Evolutionary conservation across 2,888 invertebrate genomes (phyloP).

Genomic region (Synergus japonicus): DNA sequence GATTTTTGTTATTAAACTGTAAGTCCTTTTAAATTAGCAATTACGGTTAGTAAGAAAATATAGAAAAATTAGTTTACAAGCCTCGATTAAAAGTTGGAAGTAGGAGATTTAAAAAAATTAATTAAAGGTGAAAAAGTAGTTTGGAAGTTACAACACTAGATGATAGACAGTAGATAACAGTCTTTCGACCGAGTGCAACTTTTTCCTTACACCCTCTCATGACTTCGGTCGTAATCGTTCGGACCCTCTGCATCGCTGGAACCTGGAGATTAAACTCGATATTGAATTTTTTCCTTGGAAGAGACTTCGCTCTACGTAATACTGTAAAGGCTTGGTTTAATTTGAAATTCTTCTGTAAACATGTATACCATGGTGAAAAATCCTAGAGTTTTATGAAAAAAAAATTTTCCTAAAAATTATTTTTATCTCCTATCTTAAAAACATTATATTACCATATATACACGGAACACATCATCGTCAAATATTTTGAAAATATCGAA

Average conservation of each 20-base stretch:
- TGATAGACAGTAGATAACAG: slow-evolving; percentile 54
- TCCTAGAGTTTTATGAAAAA: neutral
- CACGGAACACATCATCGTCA: too few relatives aligned
- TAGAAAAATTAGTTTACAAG: slow-evolving; percentile 13
- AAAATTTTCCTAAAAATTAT: neutral
- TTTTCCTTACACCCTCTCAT: slow-evolving; percentile 56
- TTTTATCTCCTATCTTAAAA: too few relatives aligned
- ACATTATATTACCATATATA: too few relatives aligned
- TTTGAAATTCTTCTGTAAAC: slow-evolving; percentile 51
- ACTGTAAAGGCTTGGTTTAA: slow-evolving; percentile 54
- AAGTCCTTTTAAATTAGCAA: slow-evolving; percentile 6
- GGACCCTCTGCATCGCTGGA: slow-evolving; percentile 57
- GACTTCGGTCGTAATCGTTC: slow-evolving; percentile 57
- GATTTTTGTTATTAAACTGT: neutral
- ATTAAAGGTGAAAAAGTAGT: slow-evolving; percentile 36
- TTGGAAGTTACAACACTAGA: slow-evolving; percentile 48
- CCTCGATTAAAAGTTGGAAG: slow-evolving; percentile 25
- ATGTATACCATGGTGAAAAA: slow-evolving; percentile 42
- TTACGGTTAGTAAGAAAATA: neutral
- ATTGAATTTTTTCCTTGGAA: slow-evolving; percentile 61
- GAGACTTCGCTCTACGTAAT: slow-evolving; percentile 53
- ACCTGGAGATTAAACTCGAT: slow-evolving; percentile 64
- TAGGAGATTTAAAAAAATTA: slow-evolving; percentile 30
- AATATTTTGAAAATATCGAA: too few relatives aligned
- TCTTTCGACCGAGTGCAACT: slow-evolving; percentile 50